Conservation (phyloP, 1,140 invertebrate genomes). For the Caenorhabditis brenneri region DNA sequence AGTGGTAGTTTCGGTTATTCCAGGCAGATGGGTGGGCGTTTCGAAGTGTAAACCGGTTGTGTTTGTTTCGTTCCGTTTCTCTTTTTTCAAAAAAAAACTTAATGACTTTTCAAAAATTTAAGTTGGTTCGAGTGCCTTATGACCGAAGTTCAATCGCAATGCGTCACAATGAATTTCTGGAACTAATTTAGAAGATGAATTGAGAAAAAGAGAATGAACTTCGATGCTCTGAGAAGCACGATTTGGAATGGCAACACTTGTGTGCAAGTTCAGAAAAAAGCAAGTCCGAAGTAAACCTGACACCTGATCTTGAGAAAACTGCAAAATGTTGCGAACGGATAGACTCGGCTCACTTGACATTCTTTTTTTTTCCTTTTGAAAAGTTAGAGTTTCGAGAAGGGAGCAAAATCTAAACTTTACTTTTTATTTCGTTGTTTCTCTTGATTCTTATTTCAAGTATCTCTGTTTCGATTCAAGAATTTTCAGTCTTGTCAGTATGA, state of each 20-base stretch:
- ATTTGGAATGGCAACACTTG: too few species aligned
- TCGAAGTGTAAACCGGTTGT: neutral
- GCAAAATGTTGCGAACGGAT: slow-evolving; percentile 2
- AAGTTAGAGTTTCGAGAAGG: neutral
- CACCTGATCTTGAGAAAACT: neutral
- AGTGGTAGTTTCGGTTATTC: neutral
- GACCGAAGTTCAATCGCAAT: too few species aligned
- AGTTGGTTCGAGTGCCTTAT: too few species aligned
- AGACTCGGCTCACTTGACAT: neutral
- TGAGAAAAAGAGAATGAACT: too few species aligned
- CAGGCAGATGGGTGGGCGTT: neutral
- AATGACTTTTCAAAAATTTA: neutral
- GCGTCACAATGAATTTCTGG: too few species aligned
- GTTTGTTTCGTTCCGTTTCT: neutral
- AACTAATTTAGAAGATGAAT: too few species aligned
- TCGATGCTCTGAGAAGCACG: too few species aligned
- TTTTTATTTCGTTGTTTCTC: too few species aligned
- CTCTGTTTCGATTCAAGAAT: too few species aligned
- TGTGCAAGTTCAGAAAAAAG: neutral
- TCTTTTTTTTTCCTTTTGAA: neutral
- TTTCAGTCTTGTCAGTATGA: too few species aligned
- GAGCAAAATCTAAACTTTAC: too few species aligned
- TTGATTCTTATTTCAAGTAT: too few species aligned
- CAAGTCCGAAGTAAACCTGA: neutral
- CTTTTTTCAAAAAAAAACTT: neutral